Conservation (phyloP, 2,888 invertebrate genomes). For the Sylvicola fuscatus region DNA sequence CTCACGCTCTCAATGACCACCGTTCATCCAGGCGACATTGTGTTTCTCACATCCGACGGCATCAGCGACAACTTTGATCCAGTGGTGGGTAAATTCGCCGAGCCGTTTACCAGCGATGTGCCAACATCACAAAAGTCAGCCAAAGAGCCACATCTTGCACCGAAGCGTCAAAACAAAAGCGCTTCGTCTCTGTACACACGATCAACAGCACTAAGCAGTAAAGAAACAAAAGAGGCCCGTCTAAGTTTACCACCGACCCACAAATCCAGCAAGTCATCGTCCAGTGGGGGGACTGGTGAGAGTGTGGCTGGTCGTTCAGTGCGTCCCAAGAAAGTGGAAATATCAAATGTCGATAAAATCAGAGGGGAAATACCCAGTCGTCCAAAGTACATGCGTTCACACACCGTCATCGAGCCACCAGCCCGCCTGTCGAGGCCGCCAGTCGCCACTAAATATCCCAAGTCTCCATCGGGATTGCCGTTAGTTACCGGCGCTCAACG, state of each 20-base stretch:
- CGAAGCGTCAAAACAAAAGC: constrained; percentile 23
- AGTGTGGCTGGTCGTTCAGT: no score
- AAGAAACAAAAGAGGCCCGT: background rate
- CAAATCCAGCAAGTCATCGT: no score
- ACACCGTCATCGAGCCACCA: constrained; percentile 24
- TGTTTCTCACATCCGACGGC: constrained; percentile 77
- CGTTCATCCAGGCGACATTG: constrained; percentile 58
- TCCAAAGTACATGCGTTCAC: constrained; percentile 25
- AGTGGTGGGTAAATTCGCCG: constrained; percentile 71
- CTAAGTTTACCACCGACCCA: constrained; percentile 1
- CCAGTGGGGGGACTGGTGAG: no score
- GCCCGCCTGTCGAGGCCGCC: constrained; percentile 8
- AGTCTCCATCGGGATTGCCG: constrained; percentile 35
- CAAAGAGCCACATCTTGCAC: constrained; percentile 12
- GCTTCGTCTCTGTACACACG: constrained; percentile 21
- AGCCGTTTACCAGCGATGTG: constrained; percentile 25
- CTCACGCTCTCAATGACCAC: constrained; percentile 67
- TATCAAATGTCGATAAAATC: background rate
- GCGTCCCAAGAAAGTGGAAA: no score
- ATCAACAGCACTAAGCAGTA: background rate
- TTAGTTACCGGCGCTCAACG: constrained; percentile 48
- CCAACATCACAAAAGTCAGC: constrained; percentile 6
- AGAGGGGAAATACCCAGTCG: constrained; percentile 9
- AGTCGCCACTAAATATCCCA: constrained; percentile 18
- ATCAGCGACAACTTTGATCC: constrained; percentile 83